These are phyloP conservation scores for Daubentonia madagascariensis DNA, from an alignment of 2,113 vertebrate species.

Conservation along the genomic window DNA sequence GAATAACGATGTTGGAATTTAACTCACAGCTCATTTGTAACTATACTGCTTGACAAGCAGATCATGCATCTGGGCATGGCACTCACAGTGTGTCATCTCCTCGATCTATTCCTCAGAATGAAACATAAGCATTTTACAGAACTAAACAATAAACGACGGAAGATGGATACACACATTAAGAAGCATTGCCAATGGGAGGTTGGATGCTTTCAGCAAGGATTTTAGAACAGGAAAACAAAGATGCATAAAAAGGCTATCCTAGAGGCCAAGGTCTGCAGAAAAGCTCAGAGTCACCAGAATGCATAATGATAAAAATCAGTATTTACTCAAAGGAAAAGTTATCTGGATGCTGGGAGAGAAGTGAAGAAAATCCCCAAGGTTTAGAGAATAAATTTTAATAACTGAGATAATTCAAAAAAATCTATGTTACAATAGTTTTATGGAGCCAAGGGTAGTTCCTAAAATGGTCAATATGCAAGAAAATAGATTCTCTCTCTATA, in stretches of 20 bases:
- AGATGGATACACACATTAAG: slow-evolving; percentile 50
- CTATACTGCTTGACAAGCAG: slow-evolving; percentile 47
- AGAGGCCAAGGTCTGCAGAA: not conserved
- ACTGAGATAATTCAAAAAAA: slow-evolving; percentile 20
- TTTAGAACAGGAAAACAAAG: slow-evolving; percentile 37
- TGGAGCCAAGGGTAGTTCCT: not conserved
- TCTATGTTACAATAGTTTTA: slow-evolving; percentile 5
- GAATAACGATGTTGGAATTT: slow-evolving; percentile 39
- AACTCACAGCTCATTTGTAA: slow-evolving; percentile 51
- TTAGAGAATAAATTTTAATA: slow-evolving; percentile 34
- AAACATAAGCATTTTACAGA: slow-evolving; percentile 61
- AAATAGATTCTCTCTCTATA: not conserved
- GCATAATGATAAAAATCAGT: not conserved
- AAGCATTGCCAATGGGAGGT: slow-evolving; percentile 19
- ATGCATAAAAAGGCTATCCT: not conserved
- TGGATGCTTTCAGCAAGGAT: slow-evolving; percentile 24
- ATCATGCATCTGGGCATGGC: not conserved
- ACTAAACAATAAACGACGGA: slow-evolving; percentile 54
- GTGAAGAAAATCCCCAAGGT: slow-evolving; percentile 19
- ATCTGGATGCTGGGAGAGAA: slow-evolving; percentile 15
- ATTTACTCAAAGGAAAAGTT: slow-evolving; percentile 45
- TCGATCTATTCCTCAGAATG: slow-evolving; percentile 35
- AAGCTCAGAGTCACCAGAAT: slow-evolving; percentile 21
- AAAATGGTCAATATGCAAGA: slow-evolving; percentile 35
- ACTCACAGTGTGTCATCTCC: not conserved